Evolutionary conservation across 2,797 vertebrate species (phyloP).

Genomic region (Accipiter minullus): DNA sequence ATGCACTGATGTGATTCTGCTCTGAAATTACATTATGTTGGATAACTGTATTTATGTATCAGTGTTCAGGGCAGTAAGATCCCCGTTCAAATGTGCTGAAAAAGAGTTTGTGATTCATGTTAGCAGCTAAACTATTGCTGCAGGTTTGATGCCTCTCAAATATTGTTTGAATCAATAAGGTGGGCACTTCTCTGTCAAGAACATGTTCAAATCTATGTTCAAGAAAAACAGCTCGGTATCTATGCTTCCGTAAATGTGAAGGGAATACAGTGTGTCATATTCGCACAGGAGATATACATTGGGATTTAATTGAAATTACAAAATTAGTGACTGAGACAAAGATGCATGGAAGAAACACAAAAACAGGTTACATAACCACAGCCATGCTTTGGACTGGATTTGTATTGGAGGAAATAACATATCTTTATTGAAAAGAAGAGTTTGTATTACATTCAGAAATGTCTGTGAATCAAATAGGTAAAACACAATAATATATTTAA

Average conservation of each 20-base stretch:
- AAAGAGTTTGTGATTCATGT: constrained; percentile 13
- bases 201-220: background rate
- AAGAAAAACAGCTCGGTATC: background rate
- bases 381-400: background rate
- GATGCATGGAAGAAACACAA: background rate
- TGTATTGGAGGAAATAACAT: background rate
- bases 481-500: background rate
- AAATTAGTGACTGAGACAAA: background rate
- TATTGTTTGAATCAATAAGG: constrained; percentile 47
- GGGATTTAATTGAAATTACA: background rate
- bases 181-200: constrained; percentile 16
- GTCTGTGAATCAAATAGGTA: background rate
- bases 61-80: background rate
- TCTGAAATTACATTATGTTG: constrained; percentile 43
- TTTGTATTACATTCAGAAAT: background rate
- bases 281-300: background rate
- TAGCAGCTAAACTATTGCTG: background rate
- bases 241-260: background rate
- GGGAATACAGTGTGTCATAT: background rate
- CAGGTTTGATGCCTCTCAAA: background rate
- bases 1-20: constrained; percentile 35
- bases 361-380: background rate
- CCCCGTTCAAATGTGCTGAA: background rate
- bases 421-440: background rate
- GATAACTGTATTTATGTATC: constrained; percentile 29